Evolutionary conservation across 1,140 invertebrate species (phyloP).

Genomic region (Zaprionus gabonicus): DNA sequence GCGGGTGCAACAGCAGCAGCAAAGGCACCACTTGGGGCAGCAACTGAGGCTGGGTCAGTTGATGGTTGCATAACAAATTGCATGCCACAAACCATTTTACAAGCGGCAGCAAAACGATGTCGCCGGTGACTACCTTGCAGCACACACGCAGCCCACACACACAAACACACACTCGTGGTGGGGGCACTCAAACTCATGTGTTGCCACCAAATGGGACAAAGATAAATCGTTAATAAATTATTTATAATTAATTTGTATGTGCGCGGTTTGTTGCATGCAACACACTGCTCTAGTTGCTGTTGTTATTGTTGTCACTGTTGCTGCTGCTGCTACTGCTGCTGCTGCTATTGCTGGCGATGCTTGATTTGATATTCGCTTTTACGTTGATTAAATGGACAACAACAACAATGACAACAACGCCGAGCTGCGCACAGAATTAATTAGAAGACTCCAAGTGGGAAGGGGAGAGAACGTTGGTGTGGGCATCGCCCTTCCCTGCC

Average conservation of each 20-base stretch:
- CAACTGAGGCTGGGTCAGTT: conserved; percentile 15
- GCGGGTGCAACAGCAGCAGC: conserved; percentile 33
- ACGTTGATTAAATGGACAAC: conserved; percentile 78
- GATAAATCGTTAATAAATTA: conserved; percentile 84
- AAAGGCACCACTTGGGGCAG: background rate
- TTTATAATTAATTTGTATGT: conserved; percentile 83
- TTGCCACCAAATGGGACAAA: conserved; percentile 69
- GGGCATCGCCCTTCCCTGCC: background rate
- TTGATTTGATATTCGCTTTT: conserved; percentile 82
- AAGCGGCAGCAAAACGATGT: conserved; percentile 69
- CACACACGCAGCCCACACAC: conserved; percentile 40
- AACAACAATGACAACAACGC: conserved; percentile 42
- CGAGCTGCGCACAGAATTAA: conserved; percentile 71
- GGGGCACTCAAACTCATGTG: conserved; percentile 64
- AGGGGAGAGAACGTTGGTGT: conserved; percentile 1
- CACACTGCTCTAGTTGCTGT: conserved; percentile 22
- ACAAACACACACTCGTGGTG: background rate
- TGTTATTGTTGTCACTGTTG: conserved; percentile 22
- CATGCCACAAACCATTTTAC: conserved; percentile 74
- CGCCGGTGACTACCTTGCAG: conserved; percentile 38
- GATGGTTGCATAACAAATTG: conserved; percentile 75
- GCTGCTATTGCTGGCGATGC: conserved; percentile 33
- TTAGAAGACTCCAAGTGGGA: conserved; percentile 60
- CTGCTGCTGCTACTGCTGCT: conserved; percentile 14
- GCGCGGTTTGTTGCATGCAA: conserved; percentile 65